Conservation (phyloP, 2,888 invertebrate species). For the Gibbula magus region DNA sequence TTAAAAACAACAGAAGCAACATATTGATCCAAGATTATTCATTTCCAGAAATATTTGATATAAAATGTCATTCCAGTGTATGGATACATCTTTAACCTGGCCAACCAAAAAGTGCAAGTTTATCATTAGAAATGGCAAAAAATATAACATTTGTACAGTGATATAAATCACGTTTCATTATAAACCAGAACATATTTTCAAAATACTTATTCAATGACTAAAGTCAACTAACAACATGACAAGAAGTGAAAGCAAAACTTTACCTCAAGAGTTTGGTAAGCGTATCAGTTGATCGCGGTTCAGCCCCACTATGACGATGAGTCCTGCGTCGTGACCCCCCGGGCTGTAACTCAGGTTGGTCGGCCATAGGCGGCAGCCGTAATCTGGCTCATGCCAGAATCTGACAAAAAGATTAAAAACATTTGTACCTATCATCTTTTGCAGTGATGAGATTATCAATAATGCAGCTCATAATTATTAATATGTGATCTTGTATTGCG, state of each 20-base stretch:
- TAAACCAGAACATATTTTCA: background rate
- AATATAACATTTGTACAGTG: background rate
- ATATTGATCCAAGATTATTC: too few relatives aligned
- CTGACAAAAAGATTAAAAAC: background rate
- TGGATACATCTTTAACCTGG: too few relatives aligned
- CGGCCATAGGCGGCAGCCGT: conserved; percentile 80
- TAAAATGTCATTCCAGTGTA: too few relatives aligned
- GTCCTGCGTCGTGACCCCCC: conserved; percentile 72
- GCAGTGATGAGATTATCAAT: too few relatives aligned
- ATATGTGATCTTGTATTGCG: too few relatives aligned
- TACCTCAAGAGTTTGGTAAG: conserved; percentile 16
- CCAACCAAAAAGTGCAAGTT: too few relatives aligned
- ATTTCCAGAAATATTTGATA: too few relatives aligned
- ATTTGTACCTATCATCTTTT: too few relatives aligned
- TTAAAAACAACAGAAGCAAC: too few relatives aligned
- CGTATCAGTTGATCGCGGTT: conserved; percentile 25
- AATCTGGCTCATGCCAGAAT: conserved; percentile 80
- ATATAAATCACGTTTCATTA: background rate
- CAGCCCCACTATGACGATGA: conserved; percentile 74
- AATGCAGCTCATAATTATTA: too few relatives aligned
- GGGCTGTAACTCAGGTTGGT: conserved; percentile 72
- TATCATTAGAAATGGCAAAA: too few relatives aligned
- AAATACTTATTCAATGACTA: background rate
- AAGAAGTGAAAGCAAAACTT: background rate
- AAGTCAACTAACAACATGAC: background rate